phyloP scores from a whole-genome alignment of 2,113 vertebrate genomes.

The Lutjanus erythropterus region DNA sequence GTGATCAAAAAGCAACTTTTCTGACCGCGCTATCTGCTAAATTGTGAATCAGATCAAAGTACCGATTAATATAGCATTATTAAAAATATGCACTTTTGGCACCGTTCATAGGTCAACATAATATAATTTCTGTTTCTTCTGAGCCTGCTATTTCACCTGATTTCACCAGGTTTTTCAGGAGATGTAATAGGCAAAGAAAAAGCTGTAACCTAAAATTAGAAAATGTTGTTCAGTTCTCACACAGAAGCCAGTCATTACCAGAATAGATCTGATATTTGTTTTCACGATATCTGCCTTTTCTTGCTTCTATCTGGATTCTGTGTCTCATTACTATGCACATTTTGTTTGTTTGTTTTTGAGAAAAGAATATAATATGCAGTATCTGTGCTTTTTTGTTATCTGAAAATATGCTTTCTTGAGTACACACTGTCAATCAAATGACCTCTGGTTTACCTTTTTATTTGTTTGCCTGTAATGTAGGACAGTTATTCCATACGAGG shows the following conservation, averaged over 20 bases:
- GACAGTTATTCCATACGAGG: background rate
- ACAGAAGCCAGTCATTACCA: constrained; percentile 12
- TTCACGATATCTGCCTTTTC: background rate
- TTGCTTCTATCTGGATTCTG: background rate
- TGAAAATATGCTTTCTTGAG: background rate
- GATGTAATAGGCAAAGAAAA: background rate
- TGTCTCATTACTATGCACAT: background rate
- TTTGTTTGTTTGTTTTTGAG: no score
- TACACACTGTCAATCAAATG: background rate
- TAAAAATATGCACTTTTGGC: no score
- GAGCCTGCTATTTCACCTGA: no score
- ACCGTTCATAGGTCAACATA: no score
- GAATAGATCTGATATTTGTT: background rate
- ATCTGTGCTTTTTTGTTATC: background rate
- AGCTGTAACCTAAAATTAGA: background rate
- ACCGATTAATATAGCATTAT: no score
- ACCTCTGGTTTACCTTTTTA: background rate
- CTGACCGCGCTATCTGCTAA: no score
- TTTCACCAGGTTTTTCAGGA: no score
- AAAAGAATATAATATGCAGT: background rate
- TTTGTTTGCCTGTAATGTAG: background rate
- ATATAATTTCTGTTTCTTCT: no score
- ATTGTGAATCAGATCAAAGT: no score
- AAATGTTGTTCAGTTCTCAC: background rate
- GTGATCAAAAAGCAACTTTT: no score